Evolutionary conservation across 2,113 vertebrate genomes (phyloP).

Genomic region (Thermophis baileyi): DNA sequence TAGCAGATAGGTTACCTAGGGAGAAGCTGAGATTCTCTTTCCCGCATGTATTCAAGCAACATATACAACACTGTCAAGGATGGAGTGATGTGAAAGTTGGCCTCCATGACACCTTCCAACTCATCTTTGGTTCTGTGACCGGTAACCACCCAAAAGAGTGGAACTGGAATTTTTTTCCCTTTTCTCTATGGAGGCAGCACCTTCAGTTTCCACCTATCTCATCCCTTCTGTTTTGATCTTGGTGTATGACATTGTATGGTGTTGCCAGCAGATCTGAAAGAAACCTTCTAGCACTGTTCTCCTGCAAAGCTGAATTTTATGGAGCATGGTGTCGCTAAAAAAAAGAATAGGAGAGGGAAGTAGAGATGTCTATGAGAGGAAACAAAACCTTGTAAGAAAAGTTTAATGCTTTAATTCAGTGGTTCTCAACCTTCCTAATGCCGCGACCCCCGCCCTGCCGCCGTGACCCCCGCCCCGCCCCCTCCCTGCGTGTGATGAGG

Average conservation of each 20-base stretch:
- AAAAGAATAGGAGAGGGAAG: neutral
- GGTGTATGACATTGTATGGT: conserved; percentile 66
- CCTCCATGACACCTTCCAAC: neutral
- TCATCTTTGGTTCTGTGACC: neutral
- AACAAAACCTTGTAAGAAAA: conserved; percentile 57
- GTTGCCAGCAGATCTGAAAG: conserved; percentile 71
- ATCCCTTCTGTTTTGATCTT: conserved; percentile 44
- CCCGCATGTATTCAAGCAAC: neutral
- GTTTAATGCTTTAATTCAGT: conserved; percentile 40
- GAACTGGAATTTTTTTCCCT: neutral
- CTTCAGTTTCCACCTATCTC: neutral
- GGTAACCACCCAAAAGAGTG: neutral
- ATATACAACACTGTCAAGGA: neutral
- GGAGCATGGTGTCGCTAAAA: conserved; percentile 57
- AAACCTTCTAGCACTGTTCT: conserved; percentile 73
- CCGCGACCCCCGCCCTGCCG: too few relatives aligned
- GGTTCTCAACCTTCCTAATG: too few relatives aligned
- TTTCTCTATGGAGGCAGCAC: neutral
- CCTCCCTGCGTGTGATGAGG: too few relatives aligned
- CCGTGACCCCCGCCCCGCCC: too few relatives aligned
- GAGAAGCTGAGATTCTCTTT: neutral
- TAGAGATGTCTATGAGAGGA: conserved; percentile 58
- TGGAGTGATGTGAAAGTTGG: neutral
- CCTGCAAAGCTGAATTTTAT: conserved; percentile 61
- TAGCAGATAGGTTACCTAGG: neutral